These are phyloP conservation scores for Spisula solida DNA, from an alignment of 2,888 invertebrate genomes.

Conservation along the genomic window DNA sequence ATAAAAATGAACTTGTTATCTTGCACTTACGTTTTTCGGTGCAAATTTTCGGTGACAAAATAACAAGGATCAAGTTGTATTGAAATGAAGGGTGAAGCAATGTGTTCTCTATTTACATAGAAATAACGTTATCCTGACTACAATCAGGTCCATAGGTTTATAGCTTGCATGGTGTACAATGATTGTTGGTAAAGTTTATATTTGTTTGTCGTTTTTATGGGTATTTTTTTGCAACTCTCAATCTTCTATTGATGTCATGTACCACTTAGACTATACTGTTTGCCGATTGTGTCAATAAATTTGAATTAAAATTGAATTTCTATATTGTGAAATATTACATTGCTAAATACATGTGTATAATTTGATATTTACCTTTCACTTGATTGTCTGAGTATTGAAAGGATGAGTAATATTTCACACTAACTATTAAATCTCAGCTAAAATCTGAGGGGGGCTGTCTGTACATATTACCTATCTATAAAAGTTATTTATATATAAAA, in stretches of 20 bases:
- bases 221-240: not conserved
- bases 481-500: not conserved
- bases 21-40: not conserved
- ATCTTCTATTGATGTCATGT: not conserved
- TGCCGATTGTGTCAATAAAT: too few species aligned
- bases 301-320: not conserved
- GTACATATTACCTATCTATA: not conserved
- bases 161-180: not conserved
- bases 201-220: not conserved
- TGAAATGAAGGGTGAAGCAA: slow-evolving; percentile 10
- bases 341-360: not conserved
- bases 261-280: too few species aligned
- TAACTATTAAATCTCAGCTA: not conserved
- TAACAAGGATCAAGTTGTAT: slow-evolving; percentile 11
- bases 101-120: not conserved
- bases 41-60: not conserved
- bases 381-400: not conserved
- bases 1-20: slow-evolving; percentile 9
- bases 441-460: not conserved
- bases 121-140: not conserved
- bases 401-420: too few species aligned
- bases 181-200: not conserved
- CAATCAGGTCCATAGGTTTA: not conserved
- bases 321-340: not conserved
- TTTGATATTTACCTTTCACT: not conserved